phyloP scores from a whole-genome alignment of 2,888 invertebrate species.

The Marasmarcha lunaedactyla region DNA sequence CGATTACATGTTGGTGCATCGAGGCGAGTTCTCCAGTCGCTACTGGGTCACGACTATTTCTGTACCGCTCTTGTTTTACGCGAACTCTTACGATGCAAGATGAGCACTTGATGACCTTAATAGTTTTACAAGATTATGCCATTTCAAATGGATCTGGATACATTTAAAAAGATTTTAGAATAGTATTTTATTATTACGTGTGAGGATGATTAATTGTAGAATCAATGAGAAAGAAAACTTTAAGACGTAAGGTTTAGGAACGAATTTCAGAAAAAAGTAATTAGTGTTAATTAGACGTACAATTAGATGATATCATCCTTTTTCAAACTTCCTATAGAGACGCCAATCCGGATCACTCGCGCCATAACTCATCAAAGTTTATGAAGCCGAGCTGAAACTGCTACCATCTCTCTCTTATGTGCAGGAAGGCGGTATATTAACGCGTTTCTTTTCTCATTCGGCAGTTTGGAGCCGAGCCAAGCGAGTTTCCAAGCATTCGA shows the following conservation, averaged over 20 bases:
- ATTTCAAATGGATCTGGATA: slow-evolving; percentile 17
- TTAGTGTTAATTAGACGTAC: too few relatives aligned
- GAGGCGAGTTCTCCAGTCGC: slow-evolving; percentile 45
- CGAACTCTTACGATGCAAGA: slow-evolving; percentile 40
- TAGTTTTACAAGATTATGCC: too few relatives aligned
- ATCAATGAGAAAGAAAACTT: too few relatives aligned
- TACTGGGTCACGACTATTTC: slow-evolving; percentile 67
- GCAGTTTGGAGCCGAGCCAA: slow-evolving; percentile 72
- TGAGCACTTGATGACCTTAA: slow-evolving; percentile 29
- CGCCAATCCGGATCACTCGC: slow-evolving; percentile 56
- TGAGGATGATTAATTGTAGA: too few relatives aligned
- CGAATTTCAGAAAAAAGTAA: too few relatives aligned
- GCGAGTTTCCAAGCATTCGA: slow-evolving; percentile 65
- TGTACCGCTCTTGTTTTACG: slow-evolving; percentile 48
- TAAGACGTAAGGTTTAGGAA: too few relatives aligned
- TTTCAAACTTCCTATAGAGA: slow-evolving; percentile 50
- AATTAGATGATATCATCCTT: slow-evolving; percentile 45
- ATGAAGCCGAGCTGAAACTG: slow-evolving; percentile 48
- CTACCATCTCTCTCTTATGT: slow-evolving; percentile 58
- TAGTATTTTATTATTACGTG: too few relatives aligned
- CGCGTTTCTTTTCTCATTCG: slow-evolving; percentile 68
- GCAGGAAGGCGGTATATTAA: slow-evolving; percentile 52
- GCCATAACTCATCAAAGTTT: slow-evolving; percentile 61
- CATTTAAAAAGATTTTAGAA: slow-evolving; percentile 50
- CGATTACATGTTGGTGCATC: slow-evolving; percentile 2